Percentiles rank a stretch among this genome's conserved stretches.
These are phyloP conservation scores for Spodoptera frugiperda DNA, from an alignment of 1,140 invertebrate genomes.

Conservation along the genomic window DNA sequence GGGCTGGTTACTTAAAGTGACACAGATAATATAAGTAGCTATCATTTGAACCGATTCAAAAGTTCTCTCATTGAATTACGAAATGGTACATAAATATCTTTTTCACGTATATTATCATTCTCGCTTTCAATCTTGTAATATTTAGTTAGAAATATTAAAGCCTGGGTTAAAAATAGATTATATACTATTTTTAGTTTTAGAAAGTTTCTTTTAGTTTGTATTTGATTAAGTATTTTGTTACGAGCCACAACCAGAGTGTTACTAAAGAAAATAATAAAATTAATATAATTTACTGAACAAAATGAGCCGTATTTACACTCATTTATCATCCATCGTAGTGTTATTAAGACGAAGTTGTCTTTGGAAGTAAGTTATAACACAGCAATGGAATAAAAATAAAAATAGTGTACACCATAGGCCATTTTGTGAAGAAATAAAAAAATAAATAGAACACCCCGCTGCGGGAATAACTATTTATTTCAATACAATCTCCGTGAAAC, in stretches of 20 bases:
- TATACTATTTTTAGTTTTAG: too few relatives aligned
- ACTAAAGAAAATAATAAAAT: slow-evolving; percentile 3
- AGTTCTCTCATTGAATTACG: too few relatives aligned
- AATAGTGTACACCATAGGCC: neutral
- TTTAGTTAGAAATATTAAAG: too few relatives aligned
- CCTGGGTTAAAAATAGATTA: too few relatives aligned
- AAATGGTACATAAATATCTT: too few relatives aligned
- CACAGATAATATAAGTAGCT: too few relatives aligned
- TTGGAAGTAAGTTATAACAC: neutral
- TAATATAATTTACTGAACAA: too few relatives aligned
- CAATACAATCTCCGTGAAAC: neutral
- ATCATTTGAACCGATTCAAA: too few relatives aligned
- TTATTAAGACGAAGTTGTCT: neutral
- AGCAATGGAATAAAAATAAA: neutral
- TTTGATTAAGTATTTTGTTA: neutral
- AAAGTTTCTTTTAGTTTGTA: too few relatives aligned
- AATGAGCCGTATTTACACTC: too few relatives aligned
- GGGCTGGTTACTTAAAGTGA: neutral
- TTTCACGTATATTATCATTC: too few relatives aligned
- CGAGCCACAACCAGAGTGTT: slow-evolving; percentile 18
- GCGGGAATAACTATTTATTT: slow-evolving; percentile 64
- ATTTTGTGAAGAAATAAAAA: neutral
- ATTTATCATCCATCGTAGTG: neutral
- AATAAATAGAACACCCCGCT: slow-evolving; percentile 56
- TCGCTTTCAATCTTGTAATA: neutral